Evolutionary conservation across 2,888 invertebrate species (phyloP).

Genomic region (Mythimna vitellina): DNA sequence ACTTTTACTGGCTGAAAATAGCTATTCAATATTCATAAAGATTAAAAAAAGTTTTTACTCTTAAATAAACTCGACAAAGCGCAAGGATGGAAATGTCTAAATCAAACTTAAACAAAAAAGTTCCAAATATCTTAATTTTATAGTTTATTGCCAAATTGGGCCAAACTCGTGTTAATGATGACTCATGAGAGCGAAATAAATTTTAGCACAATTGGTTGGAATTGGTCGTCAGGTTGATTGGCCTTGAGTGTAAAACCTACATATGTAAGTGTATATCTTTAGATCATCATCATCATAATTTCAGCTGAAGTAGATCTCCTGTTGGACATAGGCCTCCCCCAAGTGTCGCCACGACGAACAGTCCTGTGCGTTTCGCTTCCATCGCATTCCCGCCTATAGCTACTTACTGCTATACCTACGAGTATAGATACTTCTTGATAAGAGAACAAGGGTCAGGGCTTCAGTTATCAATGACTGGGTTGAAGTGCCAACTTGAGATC

Average conservation of each 20-base stretch:
- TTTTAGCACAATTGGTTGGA: slow-evolving; percentile 67
- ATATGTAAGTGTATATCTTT: no score
- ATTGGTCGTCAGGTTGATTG: slow-evolving; percentile 67
- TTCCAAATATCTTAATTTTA: slow-evolving; percentile 39
- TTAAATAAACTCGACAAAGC: background rate
- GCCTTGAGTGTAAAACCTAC: slow-evolving; percentile 29
- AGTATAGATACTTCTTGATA: slow-evolving; percentile 36
- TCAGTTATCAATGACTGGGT: slow-evolving; percentile 68
- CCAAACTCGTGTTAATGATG: slow-evolving; percentile 50
- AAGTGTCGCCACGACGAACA: no score
- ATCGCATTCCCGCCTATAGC: no score
- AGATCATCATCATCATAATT: no score
- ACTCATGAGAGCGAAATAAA: slow-evolving; percentile 56
- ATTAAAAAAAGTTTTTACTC: background rate
- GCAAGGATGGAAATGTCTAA: background rate
- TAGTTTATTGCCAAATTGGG: slow-evolving; percentile 52
- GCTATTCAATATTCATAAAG: background rate
- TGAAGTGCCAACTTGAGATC: slow-evolving; percentile 71
- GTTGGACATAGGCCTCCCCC: no score
- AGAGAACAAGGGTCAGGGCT: slow-evolving; percentile 52
- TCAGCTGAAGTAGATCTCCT: no score
- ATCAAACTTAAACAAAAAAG: slow-evolving; percentile 25
- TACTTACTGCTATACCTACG: slow-evolving; percentile 1
- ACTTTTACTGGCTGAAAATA: background rate
- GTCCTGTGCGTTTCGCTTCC: no score